phyloP scores from a whole-genome alignment of 2,888 invertebrate species.

The Electrophaes corylata region DNA sequence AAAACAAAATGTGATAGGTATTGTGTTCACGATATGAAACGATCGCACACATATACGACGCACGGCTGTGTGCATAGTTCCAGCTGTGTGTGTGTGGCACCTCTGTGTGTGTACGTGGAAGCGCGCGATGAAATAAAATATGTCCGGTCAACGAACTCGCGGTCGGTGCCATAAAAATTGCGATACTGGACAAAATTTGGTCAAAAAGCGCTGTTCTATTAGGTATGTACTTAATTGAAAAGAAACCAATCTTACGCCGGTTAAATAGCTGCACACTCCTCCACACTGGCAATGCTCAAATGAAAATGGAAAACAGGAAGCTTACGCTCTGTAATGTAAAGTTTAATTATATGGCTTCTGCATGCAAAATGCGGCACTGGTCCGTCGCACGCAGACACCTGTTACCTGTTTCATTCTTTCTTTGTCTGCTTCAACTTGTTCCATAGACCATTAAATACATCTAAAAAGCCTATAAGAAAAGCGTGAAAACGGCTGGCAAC shows the following conservation, averaged over 20 bases:
- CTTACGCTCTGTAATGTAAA: conserved; percentile 28
- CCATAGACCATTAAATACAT: conserved; percentile 13
- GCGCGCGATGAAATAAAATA: conserved; percentile 85
- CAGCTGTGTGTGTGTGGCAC: conserved; percentile 63
- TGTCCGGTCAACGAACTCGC: conserved; percentile 82
- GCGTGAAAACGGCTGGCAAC: conserved; percentile 14
- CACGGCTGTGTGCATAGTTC: conserved; percentile 64
- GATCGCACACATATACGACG: conserved; percentile 70
- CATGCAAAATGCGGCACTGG: conserved; percentile 61
- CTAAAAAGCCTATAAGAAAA: conserved; percentile 21
- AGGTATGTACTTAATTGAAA: conserved; percentile 4
- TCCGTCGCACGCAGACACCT: conserved; percentile 56
- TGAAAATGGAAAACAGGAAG: conserved; percentile 34
- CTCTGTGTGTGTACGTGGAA: conserved; percentile 80
- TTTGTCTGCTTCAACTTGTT: conserved; percentile 46
- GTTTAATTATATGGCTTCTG: conserved; percentile 57
- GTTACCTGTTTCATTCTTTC: conserved; percentile 58
- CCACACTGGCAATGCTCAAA: conserved; percentile 43
- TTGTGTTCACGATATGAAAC: conserved; percentile 72
- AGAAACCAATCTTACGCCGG: background rate
- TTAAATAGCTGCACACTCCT: conserved; percentile 3
- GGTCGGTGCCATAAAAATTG: conserved; percentile 83
- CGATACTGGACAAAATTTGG: conserved; percentile 81
- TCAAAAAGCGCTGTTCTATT: conserved; percentile 54
- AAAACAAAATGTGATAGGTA: conserved; percentile 59